These are phyloP conservation scores for Sinocyclocheilus maitianheensis DNA, from an alignment of 2,113 vertebrate genomes.

Conservation along the genomic window DNA sequence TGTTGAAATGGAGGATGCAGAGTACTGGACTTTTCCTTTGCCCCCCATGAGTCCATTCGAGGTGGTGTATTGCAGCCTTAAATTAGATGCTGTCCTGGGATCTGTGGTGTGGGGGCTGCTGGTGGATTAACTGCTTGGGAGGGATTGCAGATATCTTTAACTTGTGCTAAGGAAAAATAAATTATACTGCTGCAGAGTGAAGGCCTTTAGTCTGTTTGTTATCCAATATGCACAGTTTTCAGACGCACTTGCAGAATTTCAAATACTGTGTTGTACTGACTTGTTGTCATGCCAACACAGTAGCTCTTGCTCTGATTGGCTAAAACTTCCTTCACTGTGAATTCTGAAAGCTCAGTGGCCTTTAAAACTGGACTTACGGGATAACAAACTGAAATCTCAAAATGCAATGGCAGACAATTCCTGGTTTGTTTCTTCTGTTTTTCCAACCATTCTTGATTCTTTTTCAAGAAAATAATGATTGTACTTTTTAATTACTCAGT, in stretches of 20 bases:
- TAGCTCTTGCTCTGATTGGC: not conserved
- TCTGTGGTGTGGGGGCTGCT: conserved; percentile 26
- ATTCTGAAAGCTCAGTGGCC: not conserved
- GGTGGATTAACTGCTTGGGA: conserved; percentile 1
- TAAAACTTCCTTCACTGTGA: not conserved
- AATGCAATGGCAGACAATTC: not conserved
- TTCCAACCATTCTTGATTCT: not conserved
- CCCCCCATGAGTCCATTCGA: conserved; percentile 19
- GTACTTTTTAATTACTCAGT: not conserved
- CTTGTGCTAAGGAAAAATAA: not conserved
- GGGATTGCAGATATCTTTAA: not conserved
- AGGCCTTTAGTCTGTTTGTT: conserved; percentile 20
- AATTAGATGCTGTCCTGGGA: not conserved
- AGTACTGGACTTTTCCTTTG: conserved; percentile 43
- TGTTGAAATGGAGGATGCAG: conserved; percentile 58
- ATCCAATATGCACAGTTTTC: not conserved
- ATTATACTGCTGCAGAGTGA: not conserved
- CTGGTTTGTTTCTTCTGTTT: not conserved
- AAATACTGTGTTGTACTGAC: too few species aligned
- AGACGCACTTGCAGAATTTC: not conserved
- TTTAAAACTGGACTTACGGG: not conserved
- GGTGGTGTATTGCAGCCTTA: conserved; percentile 37
- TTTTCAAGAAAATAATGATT: not conserved
- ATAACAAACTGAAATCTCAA: not conserved
- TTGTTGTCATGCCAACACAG: not conserved